Evolutionary conservation across 2,113 vertebrate species (phyloP).

Genomic region (Cryptotis parvus): DNA sequence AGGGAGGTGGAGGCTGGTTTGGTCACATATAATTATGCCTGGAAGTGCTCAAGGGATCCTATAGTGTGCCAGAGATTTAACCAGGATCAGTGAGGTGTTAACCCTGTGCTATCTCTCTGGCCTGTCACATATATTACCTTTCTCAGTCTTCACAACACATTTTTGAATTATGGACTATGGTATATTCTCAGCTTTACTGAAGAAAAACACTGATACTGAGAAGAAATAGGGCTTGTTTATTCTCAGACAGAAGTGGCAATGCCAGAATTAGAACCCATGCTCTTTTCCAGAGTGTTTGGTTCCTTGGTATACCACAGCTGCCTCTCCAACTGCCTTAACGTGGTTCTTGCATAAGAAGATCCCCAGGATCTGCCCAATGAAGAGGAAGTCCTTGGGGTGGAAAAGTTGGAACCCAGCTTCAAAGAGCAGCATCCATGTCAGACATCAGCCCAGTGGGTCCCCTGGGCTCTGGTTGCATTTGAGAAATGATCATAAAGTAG

Average conservation of each 20-base stretch:
- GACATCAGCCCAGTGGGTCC: background rate
- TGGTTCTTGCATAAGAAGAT: background rate
- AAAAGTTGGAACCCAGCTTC: background rate
- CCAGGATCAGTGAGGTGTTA: too few species aligned
- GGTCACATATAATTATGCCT: too few species aligned
- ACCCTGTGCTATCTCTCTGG: too few species aligned
- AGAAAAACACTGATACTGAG: background rate
- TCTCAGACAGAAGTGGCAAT: background rate
- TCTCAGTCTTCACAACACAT: background rate
- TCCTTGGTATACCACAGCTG: background rate
- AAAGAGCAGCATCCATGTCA: background rate
- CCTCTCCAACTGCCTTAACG: background rate
- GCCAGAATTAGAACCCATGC: background rate
- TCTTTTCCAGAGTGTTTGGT: rapidly evolving
- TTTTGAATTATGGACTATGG: background rate
- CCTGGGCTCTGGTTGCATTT: background rate
- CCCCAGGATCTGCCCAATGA: background rate
- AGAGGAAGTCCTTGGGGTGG: background rate
- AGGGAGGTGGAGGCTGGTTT: too few species aligned
- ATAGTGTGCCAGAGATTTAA: too few species aligned
- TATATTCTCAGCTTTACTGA: background rate
- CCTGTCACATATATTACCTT: background rate
- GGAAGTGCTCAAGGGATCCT: too few species aligned
- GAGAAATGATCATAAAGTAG: background rate
- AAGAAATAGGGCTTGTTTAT: background rate